phyloP scores from a whole-genome alignment of 2,888 invertebrate species.

The Pollenia labialis region DNA sequence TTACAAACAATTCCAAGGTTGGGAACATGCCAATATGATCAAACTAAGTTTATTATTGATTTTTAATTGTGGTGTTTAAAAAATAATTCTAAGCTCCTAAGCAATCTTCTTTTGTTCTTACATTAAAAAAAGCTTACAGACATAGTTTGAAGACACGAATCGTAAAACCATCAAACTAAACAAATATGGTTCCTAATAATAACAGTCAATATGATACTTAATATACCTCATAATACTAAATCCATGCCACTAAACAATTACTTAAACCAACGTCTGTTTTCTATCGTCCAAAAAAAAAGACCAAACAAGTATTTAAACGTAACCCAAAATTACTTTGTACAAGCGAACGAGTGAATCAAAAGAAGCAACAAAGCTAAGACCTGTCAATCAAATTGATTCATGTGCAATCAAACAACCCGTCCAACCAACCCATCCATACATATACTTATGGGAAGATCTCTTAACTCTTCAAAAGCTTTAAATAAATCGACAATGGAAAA shows the following conservation, averaged over 20 bases:
- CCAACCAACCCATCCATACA: background rate
- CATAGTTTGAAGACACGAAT: no score
- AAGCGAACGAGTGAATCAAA: slow-evolving; percentile 12
- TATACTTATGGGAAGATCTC: slow-evolving; percentile 37
- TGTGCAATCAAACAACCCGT: slow-evolving; percentile 46
- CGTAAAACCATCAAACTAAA: no score
- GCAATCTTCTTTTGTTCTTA: no score
- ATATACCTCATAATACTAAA: background rate
- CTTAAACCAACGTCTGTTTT: background rate
- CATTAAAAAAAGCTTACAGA: no score
- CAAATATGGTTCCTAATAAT: background rate
- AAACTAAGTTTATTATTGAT: no score
- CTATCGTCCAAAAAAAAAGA: background rate
- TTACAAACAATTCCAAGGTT: no score
- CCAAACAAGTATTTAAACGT: background rate
- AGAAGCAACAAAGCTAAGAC: slow-evolving; percentile 38
- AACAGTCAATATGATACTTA: background rate
- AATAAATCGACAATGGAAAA: background rate
- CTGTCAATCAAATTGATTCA: slow-evolving; percentile 71
- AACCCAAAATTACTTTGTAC: slow-evolving; percentile 21
- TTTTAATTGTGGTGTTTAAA: no score
- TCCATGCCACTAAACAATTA: slow-evolving; percentile 27
- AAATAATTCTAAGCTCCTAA: no score
- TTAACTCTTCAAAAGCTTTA: slow-evolving; percentile 7
- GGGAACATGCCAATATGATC: no score